Conservation (phyloP, 30 jellyfish, hydroid and myxozoan genomes). For the Cassiopea xamachana region DNA sequence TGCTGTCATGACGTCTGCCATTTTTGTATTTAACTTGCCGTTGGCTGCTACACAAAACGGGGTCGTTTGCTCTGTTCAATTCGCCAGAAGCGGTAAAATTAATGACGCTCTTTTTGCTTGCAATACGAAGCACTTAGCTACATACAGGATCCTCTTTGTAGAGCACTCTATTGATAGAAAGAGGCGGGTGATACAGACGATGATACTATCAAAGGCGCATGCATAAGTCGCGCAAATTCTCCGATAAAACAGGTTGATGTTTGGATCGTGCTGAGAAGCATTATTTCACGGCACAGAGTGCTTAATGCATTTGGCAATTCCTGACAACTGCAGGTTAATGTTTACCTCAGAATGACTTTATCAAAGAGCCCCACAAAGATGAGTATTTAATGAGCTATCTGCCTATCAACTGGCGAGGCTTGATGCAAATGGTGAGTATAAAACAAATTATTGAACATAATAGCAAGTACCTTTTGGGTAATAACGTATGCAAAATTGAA, state of each 20-base stretch:
- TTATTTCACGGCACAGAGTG: not conserved
- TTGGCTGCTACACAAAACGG: not conserved
- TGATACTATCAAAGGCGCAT: not conserved
- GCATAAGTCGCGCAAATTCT: not conserved
- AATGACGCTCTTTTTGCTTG: constrained; percentile 15
- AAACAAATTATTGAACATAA: not conserved
- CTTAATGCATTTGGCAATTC: not conserved
- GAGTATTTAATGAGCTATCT: not conserved
- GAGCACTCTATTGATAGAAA: constrained; percentile 4
- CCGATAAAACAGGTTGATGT: constrained; percentile 4
- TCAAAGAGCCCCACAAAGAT: not conserved
- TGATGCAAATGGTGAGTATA: not conserved
- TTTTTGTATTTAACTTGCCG: constrained; percentile 13
- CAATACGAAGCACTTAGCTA: constrained; percentile 36
- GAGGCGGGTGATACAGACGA: not conserved
- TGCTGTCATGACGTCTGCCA: constrained; percentile 30
- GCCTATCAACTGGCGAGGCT: too few relatives aligned
- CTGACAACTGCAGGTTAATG: not conserved
- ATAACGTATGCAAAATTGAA: not conserved
- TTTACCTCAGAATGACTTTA: not conserved
- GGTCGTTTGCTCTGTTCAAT: constrained; percentile 5
- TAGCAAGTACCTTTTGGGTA: not conserved
- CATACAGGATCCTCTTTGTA: constrained; percentile 30
- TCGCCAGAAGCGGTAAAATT: constrained; percentile 38
- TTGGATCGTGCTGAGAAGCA: constrained; percentile 3